Conservation (phyloP, 1,140 invertebrate species). For the Heliconius nattereri region DNA sequence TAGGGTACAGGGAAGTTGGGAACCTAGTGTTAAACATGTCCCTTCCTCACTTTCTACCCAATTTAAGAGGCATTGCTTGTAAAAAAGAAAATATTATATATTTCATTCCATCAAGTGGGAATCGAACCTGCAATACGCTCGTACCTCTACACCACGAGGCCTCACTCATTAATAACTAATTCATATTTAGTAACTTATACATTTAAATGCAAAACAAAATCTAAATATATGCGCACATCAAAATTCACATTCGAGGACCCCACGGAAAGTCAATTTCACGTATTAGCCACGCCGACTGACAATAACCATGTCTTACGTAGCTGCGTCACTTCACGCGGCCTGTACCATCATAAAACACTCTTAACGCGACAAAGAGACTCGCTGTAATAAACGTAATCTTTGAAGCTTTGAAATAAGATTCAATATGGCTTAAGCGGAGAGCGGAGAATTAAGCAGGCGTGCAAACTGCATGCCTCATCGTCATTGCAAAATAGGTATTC, state of each 20-base stretch:
- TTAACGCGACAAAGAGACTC: conserved; percentile 49
- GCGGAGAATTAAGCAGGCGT: conserved; percentile 53
- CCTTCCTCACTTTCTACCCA: no score
- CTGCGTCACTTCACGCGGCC: conserved; percentile 67
- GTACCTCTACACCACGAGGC: no score
- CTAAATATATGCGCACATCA: conserved; percentile 28
- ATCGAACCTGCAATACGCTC: not conserved
- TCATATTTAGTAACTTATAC: not conserved
- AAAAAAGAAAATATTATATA: no score
- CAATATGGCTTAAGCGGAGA: conserved; percentile 41
- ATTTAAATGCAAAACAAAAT: not conserved
- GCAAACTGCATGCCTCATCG: conserved; percentile 62
- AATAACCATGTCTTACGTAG: conserved; percentile 65
- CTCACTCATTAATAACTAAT: not conserved
- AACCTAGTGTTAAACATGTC: no score
- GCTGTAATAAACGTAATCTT: conserved; percentile 34
- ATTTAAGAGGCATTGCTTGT: no score
- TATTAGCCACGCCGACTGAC: conserved; percentile 75
- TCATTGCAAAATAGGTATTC: conserved; percentile 61
- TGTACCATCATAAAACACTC: conserved; percentile 66
- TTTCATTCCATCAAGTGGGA: not conserved
- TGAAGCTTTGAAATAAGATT: conserved; percentile 44
- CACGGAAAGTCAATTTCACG: conserved; percentile 73
- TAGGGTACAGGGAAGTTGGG: no score
- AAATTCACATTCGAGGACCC: conserved; percentile 50